Evolutionary conservation across 2,797 vertebrate genomes (phyloP).

Genomic region (Acanthornis magna): DNA sequence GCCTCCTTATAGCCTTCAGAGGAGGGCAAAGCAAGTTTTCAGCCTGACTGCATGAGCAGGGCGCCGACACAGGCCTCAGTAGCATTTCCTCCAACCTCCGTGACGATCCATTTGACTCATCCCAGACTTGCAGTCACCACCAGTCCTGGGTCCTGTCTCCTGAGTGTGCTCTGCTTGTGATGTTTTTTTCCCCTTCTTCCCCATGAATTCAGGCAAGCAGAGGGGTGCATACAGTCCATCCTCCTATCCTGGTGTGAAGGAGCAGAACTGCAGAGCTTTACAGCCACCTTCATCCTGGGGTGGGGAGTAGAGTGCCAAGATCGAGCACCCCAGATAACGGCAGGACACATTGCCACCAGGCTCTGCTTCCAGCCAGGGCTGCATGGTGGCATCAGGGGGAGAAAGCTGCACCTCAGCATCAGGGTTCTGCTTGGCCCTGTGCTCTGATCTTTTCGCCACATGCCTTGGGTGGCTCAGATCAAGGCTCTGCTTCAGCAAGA

Average conservation of each 20-base stretch:
- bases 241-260: neutral
- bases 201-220: neutral
- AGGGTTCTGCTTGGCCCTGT: neutral
- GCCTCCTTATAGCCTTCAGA: neutral
- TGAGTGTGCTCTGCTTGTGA: neutral
- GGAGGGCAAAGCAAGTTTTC: neutral
- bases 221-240: neutral
- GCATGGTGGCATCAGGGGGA: neutral
- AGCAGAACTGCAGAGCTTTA: neutral
- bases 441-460: neutral
- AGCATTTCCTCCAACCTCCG: neutral
- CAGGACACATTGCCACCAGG: neutral
- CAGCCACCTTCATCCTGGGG: accelerated
- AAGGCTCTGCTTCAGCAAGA: neutral
- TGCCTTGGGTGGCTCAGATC: accelerated
- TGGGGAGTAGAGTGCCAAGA: accelerated
- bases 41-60: neutral
- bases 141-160: neutral
- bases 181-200: neutral
- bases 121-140: neutral
- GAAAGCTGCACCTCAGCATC: neutral
- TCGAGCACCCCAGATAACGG: accelerated
- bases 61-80: accelerated
- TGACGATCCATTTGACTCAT: neutral
- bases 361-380: neutral